Base-by-base conservation (phyloP, 2,888 invertebrate genomes). In the Euplagia quadripunctaria region DNA sequence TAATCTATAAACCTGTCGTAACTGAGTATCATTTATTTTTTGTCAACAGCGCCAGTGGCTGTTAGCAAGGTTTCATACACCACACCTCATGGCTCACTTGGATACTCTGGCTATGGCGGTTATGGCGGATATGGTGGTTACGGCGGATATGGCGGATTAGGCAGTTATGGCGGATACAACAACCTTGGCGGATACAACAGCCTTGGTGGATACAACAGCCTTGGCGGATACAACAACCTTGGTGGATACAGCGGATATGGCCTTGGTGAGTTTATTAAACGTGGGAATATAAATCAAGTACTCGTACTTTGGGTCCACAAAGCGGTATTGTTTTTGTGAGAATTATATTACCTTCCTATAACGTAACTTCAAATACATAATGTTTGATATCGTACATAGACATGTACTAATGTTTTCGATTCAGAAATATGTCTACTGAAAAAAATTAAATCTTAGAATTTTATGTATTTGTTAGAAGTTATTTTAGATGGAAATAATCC, bases 21-120 rank as follows among this genome's bases (percentile, higher is more conserved):
- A 3, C 43, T 46, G 43, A 46, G 43, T 8, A 51, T 11, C 7
- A 17, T 0, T n/a, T 20, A 31, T 31, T 61, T 65, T 71, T 74
- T 82, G 69, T 78, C 73, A 51, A 63, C 83, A 86, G 91, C 89
- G 6, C 91, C 92, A 4, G 83, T 89, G 17, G 91, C 89, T 0
- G 90, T 92, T 6, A 93, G 92, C 86, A 92, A 93, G 85, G 92
- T 93, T 46, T 89, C 92, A 4, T 92, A 92, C 86, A 86, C 90
- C 55, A 91, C 92, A 64, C 74, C 83, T 49, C 88, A 87, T 82
- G 82, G 86, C 82, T 82, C 75, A 16, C 75, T 70, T 61, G 85
- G 84, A n/a, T 85, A 85, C 67, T 79, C 77, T 55, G 86, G 85
- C 46, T 82, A 73, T 85, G 68, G 58, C 61, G 69, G 69, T 31